Conservation (phyloP, 2,797 vertebrate genomes). For the Aselliscus stoliczkanus region DNA sequence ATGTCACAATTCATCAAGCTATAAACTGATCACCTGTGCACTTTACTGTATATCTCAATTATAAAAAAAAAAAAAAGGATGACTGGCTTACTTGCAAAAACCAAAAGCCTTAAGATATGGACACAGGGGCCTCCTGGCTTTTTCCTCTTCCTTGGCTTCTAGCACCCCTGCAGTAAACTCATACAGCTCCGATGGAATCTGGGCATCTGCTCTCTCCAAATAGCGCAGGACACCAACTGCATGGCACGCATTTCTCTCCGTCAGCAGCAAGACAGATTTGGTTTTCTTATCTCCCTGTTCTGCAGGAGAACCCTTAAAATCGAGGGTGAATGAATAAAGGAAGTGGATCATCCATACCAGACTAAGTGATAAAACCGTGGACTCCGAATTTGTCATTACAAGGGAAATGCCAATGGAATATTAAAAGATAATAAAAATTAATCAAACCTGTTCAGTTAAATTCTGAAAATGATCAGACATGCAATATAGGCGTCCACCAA, state of each 20-base stretch:
- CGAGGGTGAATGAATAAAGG: background rate
- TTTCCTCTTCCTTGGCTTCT: constrained; percentile 76
- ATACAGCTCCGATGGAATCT: constrained; percentile 76
- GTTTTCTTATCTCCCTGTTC: constrained; percentile 64
- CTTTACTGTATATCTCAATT: background rate
- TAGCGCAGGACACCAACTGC: constrained; percentile 70
- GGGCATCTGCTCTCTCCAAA: constrained; percentile 76
- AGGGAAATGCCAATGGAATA: background rate
- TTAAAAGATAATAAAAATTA: background rate
- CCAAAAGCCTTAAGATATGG: constrained; percentile 81
- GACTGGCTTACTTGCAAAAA: constrained; percentile 81
- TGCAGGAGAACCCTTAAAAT: constrained; percentile 65
- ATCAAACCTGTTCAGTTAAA: constrained; percentile 81
- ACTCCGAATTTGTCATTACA: background rate
- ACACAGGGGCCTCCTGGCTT: constrained; percentile 77
- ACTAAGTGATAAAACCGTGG: background rate
- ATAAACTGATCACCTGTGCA: background rate
- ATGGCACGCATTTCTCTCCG: constrained; percentile 64
- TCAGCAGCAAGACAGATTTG: constrained; percentile 81
- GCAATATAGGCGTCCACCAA: constrained; percentile 87
- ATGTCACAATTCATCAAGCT: background rate
- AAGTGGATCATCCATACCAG: background rate
- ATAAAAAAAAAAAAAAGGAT: background rate
- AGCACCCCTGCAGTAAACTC: constrained; percentile 69
- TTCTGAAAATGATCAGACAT: constrained; percentile 87